Evolutionary conservation across 2,888 invertebrate genomes (phyloP).

Genomic region (Acanthacorydalis orientalis): DNA sequence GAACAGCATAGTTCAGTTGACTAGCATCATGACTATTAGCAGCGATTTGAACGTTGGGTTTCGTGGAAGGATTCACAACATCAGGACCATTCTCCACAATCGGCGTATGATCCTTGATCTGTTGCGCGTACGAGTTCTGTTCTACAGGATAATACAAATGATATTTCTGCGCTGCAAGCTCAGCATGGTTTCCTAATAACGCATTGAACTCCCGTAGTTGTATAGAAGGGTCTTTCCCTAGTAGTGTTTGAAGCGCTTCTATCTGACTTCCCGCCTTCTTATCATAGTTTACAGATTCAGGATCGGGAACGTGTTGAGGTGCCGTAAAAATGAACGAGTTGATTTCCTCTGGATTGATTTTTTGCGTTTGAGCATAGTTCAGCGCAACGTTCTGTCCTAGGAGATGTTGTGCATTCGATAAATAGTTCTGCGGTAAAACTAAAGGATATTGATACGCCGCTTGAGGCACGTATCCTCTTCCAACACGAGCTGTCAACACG

Average conservation of each 20-base stretch:
- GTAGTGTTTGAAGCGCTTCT: constrained; percentile 27
- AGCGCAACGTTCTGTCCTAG: not conserved
- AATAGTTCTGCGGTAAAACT: constrained; percentile 6
- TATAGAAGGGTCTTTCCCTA: constrained; percentile 30
- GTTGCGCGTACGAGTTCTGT: constrained; percentile 7
- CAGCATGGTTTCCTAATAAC: constrained; percentile 16
- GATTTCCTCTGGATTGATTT: not conserved
- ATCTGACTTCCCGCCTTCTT: constrained; percentile 14
- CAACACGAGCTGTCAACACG: not conserved
- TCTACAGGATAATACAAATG: constrained; percentile 13
- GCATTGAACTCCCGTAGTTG: constrained; percentile 33
- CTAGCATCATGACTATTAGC: not conserved
- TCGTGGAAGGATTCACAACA: constrained; percentile 23
- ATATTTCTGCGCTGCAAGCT: constrained; percentile 11
- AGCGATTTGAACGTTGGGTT: constrained; percentile 13
- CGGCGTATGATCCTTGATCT: constrained; percentile 26
- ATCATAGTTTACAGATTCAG: not conserved
- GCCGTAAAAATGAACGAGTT: not conserved
- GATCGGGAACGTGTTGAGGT: constrained; percentile 2
- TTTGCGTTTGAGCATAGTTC: not conserved
- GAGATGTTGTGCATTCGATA: constrained; percentile 3
- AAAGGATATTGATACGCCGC: not conserved
- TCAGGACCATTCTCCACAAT: constrained; percentile 31
- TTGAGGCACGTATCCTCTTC: not conserved
- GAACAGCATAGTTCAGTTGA: not conserved